Base-by-base conservation (phyloP, 1,140 invertebrate species). In the Drosophila suzukii region DNA sequence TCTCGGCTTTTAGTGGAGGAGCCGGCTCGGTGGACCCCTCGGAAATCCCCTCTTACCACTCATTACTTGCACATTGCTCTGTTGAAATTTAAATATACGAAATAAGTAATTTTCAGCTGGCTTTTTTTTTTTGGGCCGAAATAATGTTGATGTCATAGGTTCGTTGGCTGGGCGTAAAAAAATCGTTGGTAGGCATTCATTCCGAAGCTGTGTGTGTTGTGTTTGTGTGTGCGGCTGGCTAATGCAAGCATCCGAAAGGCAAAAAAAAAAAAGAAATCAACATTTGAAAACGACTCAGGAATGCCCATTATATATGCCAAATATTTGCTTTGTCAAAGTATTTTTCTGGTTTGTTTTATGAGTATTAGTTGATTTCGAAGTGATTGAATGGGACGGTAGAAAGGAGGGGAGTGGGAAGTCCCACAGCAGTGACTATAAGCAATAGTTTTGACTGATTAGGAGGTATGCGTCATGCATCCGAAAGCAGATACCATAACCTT, bases 141-240 rank as follows among this genome's bases (percentile, higher is more conserved):
- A 81, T 81, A 81, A 76, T 81, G 78, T 81, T 81, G 78, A 81
- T 81, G 78, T 81, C 78, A 81, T 81, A 77, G 78, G 72, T 81
- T 77, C 78, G 71, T 60, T 63, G 44, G 61, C 70, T 70, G 68
- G 61, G 53, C 63, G 57, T 57, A 70, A 59, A 78, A 73, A 75
- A 81, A 68, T 79, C 78, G 75, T 72, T 76, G 72, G 78, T 76
- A 81, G 78, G 78, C 78, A 81, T 63, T 81, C 71, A 75, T 50
- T 50, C 36, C 50, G 41, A 71, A 61, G 34, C 59, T 50, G 63
- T 59, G 53, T 62, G 54, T 58, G 12, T 57, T 49, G 43, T 49
- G 43, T 60, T 15, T 55, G 56, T 49, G 27, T 49, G 43, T 56
- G 58, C 71, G 50, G 75, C 76, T 53, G 50, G 71, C 77, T 80